Conservation (phyloP, 2,888 invertebrate species). For the Microctonus brassicae region DNA sequence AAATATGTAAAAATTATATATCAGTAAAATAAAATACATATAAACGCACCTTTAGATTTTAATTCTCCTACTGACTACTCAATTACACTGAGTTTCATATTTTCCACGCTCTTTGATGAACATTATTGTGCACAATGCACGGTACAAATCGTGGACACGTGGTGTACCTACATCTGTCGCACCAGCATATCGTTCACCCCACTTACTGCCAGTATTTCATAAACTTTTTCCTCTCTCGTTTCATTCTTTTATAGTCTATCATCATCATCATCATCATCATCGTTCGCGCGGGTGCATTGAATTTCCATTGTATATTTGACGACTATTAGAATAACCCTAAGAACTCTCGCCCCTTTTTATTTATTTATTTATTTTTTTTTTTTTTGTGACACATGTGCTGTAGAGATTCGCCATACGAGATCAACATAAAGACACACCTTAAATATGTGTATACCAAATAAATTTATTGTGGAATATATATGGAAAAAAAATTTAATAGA, state of each 20-base stretch:
- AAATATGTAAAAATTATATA: too few species aligned
- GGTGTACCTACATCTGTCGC: slow-evolving; percentile 64
- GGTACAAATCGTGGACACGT: slow-evolving; percentile 55
- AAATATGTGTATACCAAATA: neutral
- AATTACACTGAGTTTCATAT: slow-evolving; percentile 62
- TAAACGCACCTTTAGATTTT: slow-evolving; percentile 34
- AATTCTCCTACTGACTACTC: slow-evolving; percentile 56
- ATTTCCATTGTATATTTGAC: slow-evolving; percentile 45
- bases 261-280: slow-evolving; percentile 44
- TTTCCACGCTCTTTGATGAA: slow-evolving; percentile 56
- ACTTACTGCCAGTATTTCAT: slow-evolving; percentile 45
- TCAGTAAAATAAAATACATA: slow-evolving; percentile 30
- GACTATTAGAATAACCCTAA: slow-evolving; percentile 56
- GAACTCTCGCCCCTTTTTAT: slow-evolving; percentile 49
- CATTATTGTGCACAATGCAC: slow-evolving; percentile 52
- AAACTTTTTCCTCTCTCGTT: slow-evolving; percentile 37
- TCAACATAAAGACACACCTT: slow-evolving; percentile 28
- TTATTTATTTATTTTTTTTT: slow-evolving; percentile 28
- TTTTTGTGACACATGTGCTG: slow-evolving; percentile 35
- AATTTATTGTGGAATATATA: too few species aligned
- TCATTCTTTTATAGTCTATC: slow-evolving; percentile 34
- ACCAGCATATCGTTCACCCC: slow-evolving; percentile 49
- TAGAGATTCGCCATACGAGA: slow-evolving; percentile 43
- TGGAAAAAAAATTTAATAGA: slow-evolving; percentile 40
- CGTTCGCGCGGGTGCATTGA: slow-evolving; percentile 44